Percentiles rank a stretch among this genome's conserved stretches.
Evolutionary conservation across 2,113 vertebrate genomes (phyloP).

Genomic region (Chauna torquata): DNA sequence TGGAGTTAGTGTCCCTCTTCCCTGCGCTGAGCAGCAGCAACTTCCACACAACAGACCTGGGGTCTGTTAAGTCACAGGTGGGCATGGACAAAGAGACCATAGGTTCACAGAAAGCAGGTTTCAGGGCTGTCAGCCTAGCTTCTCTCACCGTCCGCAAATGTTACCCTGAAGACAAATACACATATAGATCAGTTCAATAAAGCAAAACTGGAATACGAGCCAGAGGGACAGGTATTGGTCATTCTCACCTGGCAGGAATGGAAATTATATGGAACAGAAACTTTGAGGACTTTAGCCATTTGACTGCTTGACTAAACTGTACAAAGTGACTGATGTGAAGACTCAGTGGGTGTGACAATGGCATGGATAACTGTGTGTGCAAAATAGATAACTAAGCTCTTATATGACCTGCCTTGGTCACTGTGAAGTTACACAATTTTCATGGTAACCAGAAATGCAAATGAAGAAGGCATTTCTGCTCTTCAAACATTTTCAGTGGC

Average conservation of each 20-base stretch:
- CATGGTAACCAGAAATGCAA: not conserved
- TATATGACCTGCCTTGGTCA: not conserved
- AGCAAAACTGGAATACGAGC: not conserved
- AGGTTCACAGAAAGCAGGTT: not conserved
- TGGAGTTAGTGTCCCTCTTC: not conserved
- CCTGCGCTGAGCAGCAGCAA: not conserved
- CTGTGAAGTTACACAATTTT: not conserved
- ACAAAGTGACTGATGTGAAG: not conserved
- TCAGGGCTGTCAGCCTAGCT: not conserved
- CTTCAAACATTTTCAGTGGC: not conserved
- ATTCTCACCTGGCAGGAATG: not conserved
- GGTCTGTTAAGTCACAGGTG: not conserved
- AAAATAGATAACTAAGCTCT: not conserved
- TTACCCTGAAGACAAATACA: not conserved
- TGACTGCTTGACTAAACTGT: not conserved
- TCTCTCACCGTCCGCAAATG: not conserved
- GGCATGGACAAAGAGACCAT: not conserved
- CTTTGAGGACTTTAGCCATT: not conserved
- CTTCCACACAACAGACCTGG: not conserved
- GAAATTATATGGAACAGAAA: not conserved
- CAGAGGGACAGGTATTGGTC: not conserved
- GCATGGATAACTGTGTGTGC: fast-evolving
- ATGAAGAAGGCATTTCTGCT: not conserved
- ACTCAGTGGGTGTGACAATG: not conserved
- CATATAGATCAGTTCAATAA: not conserved